Percentiles rank a stretch among this genome's conserved stretches.
These are phyloP conservation scores for Tokudaia tokunoshimensis DNA, from an alignment of 2,797 vertebrate species.

Conservation along the genomic window DNA sequence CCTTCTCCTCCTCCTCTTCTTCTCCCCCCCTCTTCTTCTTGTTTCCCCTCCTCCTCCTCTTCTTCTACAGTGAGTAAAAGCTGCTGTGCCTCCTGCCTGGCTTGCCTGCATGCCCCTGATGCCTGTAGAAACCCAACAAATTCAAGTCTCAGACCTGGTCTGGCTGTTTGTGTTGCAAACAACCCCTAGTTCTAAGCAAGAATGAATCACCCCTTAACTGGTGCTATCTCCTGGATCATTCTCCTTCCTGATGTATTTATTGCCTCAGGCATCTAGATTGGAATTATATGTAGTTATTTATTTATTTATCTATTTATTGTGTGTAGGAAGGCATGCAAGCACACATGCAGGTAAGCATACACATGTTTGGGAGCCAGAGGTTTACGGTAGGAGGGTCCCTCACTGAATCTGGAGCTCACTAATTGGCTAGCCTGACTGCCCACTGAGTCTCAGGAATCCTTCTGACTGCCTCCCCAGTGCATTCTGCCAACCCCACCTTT, in stretches of 20 bases:
- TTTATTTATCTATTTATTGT: neutral
- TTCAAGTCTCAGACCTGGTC: neutral
- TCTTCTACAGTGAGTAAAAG: slow-evolving; percentile 28
- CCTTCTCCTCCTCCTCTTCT: too few species aligned
- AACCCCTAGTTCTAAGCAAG: neutral
- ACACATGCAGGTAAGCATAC: neutral
- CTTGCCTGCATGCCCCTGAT: neutral
- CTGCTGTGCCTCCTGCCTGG: neutral
- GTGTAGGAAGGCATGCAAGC: too few species aligned
- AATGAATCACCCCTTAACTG: neutral
- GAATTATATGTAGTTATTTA: neutral
- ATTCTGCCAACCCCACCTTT: neutral
- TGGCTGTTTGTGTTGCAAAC: neutral
- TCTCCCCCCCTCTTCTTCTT: too few species aligned
- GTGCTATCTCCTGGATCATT: neutral
- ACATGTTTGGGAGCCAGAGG: neutral
- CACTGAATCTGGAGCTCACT: neutral
- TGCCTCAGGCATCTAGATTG: neutral
- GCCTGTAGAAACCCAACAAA: neutral
- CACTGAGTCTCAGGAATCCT: neutral
- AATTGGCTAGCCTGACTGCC: neutral
- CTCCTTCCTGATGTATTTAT: neutral
- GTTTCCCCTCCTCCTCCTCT: neutral
- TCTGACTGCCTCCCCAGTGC: neutral
- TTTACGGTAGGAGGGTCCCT: neutral